A percentile compares a stretch with the other conserved stretches of the same genome.
Evolutionary conservation across 1,140 invertebrate species (phyloP).

Genomic region (Drosophila ananassae): DNA sequence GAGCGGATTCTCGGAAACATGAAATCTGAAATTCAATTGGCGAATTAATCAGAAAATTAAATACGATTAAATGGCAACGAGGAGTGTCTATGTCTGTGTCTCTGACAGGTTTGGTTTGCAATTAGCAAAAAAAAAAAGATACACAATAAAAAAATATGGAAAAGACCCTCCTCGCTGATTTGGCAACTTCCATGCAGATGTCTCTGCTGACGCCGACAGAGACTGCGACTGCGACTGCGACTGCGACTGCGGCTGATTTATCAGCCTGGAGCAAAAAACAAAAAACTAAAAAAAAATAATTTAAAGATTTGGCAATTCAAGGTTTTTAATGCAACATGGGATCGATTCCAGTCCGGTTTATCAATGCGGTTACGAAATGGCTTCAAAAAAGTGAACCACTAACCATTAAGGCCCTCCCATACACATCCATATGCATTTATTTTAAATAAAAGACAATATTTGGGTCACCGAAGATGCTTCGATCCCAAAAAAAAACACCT

Average conservation of each 20-base stretch:
- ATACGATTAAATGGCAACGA: constrained; percentile 18
- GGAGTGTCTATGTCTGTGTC: neutral
- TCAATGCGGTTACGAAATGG: constrained; percentile 55
- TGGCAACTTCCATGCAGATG: constrained; percentile 34
- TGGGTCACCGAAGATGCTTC: constrained; percentile 26
- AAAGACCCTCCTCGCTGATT: constrained; percentile 32
- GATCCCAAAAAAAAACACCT: neutral
- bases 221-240: neutral
- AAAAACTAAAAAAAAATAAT: constrained; percentile 12
- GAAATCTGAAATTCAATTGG: constrained; percentile 51
- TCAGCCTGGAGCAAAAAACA: constrained; percentile 59
- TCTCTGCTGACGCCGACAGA: constrained; percentile 1
- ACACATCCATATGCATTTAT: neutral
- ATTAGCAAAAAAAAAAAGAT: constrained; percentile 28
- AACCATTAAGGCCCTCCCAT: neutral
- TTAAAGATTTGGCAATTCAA: constrained; percentile 77
- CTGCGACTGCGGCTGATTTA: constrained; percentile 10
- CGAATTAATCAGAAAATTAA: constrained; percentile 53
- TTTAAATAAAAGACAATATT: constrained; percentile 1
- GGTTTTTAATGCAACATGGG: constrained; percentile 62
- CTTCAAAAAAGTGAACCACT: neutral
- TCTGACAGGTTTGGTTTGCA: constrained; percentile 34
- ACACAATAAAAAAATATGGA: constrained; percentile 19
- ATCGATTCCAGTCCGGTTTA: constrained; percentile 42
- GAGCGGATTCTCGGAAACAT: constrained; percentile 32